Base-by-base conservation (phyloP, 2,888 invertebrate genomes). In the Sipunculus nudus region DNA sequence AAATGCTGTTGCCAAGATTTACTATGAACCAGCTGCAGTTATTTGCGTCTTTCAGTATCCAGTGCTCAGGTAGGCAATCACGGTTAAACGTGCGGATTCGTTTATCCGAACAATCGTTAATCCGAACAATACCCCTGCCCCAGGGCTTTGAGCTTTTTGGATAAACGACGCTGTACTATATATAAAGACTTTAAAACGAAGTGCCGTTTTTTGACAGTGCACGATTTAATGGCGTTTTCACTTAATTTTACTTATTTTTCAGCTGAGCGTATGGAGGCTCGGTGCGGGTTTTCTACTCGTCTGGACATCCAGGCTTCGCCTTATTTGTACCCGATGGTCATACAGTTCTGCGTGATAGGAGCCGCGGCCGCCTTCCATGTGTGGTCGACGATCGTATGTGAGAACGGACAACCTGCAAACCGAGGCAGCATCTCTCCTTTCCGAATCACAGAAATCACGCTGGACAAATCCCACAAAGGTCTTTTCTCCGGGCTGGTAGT, bases 321-420 rank as follows among this genome's bases (percentile, higher is more conserved):
- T 21, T 62, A 57, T 39, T 45, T 62, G 25, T 62, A 40, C 39
- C 62, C 62, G 6, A 54, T 29, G 39, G 53, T 62, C 43, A 40
- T 59, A 10, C 48, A 58, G 43, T 62, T 52, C 50, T 48, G 45
- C 43, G 40, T 62, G 38, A n/a, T 62, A 23, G 58, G 53, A 2
- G 41, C 48, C n/a, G 53, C 58, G 32, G 25, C 49, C 28, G n/a
- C 59, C 35, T 62, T 32, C 49, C 28, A 31, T 29, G 49, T 62
- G 58, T 59, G 45, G 39, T 35, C 50, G 8, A 16, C 40, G 28
- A 40, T 62, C n/a, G 46, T 43, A 38, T 31, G 46, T 19, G n/a
- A 41, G 3, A 6, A 26, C 23, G 25, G 53, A 16, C 19, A 19
- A 29, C 21, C 8, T 26, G 41, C 58, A 2, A 43, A 35, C 5